Base-by-base conservation (phyloP, 2,888 invertebrate species). In the Pseudococcus viburni region DNA sequence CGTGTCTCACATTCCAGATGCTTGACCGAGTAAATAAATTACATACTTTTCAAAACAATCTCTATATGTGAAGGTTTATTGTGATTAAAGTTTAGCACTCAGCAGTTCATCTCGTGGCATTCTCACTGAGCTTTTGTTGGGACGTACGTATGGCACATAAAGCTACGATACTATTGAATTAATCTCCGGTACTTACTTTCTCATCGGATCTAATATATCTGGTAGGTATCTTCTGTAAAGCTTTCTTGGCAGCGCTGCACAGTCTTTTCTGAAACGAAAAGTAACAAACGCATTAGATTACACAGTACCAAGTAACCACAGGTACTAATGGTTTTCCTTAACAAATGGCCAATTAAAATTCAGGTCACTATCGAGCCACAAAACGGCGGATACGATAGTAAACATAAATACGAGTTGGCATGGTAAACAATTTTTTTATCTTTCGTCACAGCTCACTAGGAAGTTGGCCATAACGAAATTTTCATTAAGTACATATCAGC, bases 161-260 rank as follows among this genome's bases (percentile, higher is more conserved):
- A 12, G 15, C 12, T 73, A 33, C 8, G 5, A 68, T 64, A 68
- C 11, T 33, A 15, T 33, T 15, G 26, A 89, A 46, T 22, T 12
- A 42, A 48, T 84, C 88, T 51, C 68, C 89, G 42, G 68, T 86
- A 89, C 94, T 93, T 91, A 96, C 96, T 93, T 96, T 96, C 92
- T 98, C 97, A 90, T 96, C 96, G 91, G 94, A 93, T 93, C 96
- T 96, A 90, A 98, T 94, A 91, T 95, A 96, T 92, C 96, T 96
- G 87, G 97, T 96, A 87, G 98, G 98, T 91, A 98, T 98, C 93
- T 97, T 97, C 83, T 97, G 96, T 88, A 98, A 93, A 85, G 98
- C 98, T 91, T 97, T 97, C 92, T 98, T 98, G 9, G 98, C 98
- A 55, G 98, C 98, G 91, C 95, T 96, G 91, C 97, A 97, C 89